Conservation (phyloP, 2,797 vertebrate genomes). For the Dallia pectoralis region DNA sequence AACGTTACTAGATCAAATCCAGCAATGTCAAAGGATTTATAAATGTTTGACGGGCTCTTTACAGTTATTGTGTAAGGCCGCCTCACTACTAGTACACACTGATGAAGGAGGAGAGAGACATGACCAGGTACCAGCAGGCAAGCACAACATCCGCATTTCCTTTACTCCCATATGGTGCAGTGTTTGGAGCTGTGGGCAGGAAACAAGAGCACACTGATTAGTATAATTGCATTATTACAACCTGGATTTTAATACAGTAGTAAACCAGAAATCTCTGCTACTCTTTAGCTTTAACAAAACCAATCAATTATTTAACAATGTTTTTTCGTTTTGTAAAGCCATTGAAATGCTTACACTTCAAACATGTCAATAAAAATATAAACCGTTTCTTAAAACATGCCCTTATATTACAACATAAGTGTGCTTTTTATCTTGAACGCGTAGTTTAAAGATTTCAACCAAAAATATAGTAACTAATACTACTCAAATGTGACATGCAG, state of each 20-base stretch:
- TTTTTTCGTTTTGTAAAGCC: not conserved
- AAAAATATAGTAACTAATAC: constrained; percentile 22
- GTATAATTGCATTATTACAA: constrained; percentile 58
- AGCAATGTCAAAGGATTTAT: constrained; percentile 88
- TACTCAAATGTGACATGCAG: constrained; percentile 25
- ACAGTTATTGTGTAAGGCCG: constrained; percentile 88
- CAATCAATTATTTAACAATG: not conserved
- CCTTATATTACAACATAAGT: not conserved
- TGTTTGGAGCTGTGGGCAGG: constrained; percentile 89
- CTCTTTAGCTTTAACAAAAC: not conserved
- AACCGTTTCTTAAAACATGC: not conserved
- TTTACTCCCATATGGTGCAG: constrained; percentile 92
- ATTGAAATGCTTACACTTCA: not conserved
- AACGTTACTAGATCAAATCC: constrained; percentile 94
- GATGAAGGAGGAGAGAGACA: constrained; percentile 92
- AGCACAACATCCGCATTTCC: constrained; percentile 86
- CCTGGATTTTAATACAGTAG: not conserved
- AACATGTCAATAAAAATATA: not conserved
- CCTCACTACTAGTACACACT: constrained; percentile 92
- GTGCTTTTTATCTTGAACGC: not conserved
- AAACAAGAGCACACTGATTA: constrained; percentile 75
- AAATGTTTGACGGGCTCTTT: constrained; percentile 87
- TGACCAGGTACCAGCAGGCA: constrained; percentile 93
- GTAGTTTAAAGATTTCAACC: not conserved
- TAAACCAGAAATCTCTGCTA: not conserved